Base-by-base conservation (phyloP, 2,888 invertebrate genomes). In the Tryphoninae sp. region DNA sequence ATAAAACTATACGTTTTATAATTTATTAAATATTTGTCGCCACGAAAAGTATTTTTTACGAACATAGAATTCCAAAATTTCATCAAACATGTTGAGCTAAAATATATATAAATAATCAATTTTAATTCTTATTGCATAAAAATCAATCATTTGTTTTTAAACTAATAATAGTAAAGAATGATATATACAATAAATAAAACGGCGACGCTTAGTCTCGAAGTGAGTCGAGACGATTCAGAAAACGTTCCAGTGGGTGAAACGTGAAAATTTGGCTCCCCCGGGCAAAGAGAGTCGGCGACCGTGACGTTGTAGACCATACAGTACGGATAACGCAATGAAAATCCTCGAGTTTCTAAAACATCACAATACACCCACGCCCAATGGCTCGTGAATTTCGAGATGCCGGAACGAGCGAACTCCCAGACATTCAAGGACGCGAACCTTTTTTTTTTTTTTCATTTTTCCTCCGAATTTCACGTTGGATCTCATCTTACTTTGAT, bases 371-470 rank as follows among this genome's bases (percentile, higher is more conserved):
- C 62, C 40, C 49, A 16, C 68, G 6, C 72, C 22, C 11, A 7
- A 22, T 0, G 19, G 26, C 49, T 62, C 71, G 73, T 74, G 73
- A 72, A 78, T 55, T 51, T 75, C 33, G 33, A 13, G 11, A 49
- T 78, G 75, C 78, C 81, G 81, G 81, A 82, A 82, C 78, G 67
- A 55, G 58, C 75, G 58, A 78, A 68, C 40, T 76, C 55, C 53
- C 62, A 22, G 49, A 79, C 82, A n/a, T 72, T 16, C 78, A 75
- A 82, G 81, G 81, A 75, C 64, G 45, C 26, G 49, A 67, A 33
- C 6, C 33, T 33, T 33, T 33, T 33, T 33, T 26, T 26, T 26
- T 26, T 4, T 33, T 33, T 33, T 33, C 6, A 33, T 7, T 33
- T 33, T 33, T 33, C 33, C 4, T 33, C 33, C 33, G 33, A 33